A percentile compares a stretch with the other conserved stretches of the same genome.
These are phyloP conservation scores for Pristionchus mayeri DNA, from an alignment of 2,888 invertebrate genomes.

Conservation along the genomic window DNA sequence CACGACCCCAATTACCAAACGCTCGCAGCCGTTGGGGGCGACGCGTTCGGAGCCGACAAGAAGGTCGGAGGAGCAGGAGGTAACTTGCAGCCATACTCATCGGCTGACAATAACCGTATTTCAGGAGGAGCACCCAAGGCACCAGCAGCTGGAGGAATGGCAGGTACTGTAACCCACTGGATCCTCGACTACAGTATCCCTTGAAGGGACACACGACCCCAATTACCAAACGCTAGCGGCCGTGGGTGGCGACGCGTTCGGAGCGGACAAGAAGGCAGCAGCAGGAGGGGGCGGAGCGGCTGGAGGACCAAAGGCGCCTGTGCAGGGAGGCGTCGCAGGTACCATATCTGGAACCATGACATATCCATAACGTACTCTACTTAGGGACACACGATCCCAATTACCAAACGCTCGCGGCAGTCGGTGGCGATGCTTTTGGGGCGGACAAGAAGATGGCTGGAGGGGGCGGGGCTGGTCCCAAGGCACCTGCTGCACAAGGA, in stretches of 20 bases:
- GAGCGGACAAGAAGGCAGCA: too few species aligned
- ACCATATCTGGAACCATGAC: too few species aligned
- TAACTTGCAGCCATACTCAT: not conserved
- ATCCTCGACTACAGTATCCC: not conserved
- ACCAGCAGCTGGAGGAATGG: conserved; percentile 22
- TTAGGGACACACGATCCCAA: not conserved
- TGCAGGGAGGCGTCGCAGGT: too few species aligned
- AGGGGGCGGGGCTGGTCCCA: conserved; percentile 31
- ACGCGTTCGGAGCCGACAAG: conserved; percentile 15
- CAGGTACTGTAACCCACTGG: not conserved
- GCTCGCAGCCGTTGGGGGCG: not conserved
- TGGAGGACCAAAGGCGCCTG: not conserved
- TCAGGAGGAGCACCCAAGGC: conserved; percentile 16
- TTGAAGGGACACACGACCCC: not conserved
- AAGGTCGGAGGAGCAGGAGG: not conserved
- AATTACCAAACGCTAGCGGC: conserved; percentile 4
- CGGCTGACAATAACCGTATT: not conserved
- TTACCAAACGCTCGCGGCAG: not conserved
- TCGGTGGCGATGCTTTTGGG: conserved; percentile 5
- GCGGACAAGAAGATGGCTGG: conserved; percentile 35
- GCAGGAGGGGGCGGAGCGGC: not conserved
- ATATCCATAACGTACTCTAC: too few species aligned
- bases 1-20: conserved; percentile 26
- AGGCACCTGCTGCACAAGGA: conserved; percentile 32
- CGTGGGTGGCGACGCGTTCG: too few species aligned